Conservation (phyloP, 1,140 invertebrate genomes). For the Drusus annulatus region DNA sequence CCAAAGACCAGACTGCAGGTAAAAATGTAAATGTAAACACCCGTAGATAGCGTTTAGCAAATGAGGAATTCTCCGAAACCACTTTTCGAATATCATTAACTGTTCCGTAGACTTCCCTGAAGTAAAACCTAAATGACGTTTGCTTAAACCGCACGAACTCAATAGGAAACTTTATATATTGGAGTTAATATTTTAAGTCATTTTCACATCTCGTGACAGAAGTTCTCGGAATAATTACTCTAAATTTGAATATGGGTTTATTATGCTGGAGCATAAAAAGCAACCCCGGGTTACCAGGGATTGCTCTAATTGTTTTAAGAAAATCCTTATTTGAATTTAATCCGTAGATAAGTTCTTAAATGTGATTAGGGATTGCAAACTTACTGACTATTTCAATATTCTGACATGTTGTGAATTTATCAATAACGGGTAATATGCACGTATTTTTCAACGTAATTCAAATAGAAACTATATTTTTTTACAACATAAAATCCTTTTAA, state of each 20-base stretch:
- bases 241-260: not conserved
- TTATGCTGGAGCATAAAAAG: not conserved
- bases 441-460: too few relatives aligned
- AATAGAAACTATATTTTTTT: too few relatives aligned
- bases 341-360: too few relatives aligned
- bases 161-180: constrained; percentile 13
- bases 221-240: constrained; percentile 7
- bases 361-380: too few relatives aligned
- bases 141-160: constrained; percentile 9
- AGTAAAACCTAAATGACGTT: constrained; percentile 14
- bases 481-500: too few relatives aligned
- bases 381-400: too few relatives aligned
- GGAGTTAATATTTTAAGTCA: constrained; percentile 17
- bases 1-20: too few relatives aligned
- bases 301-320: too few relatives aligned
- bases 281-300: not conserved
- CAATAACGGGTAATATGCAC: too few relatives aligned
- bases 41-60: not conserved
- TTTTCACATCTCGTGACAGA: not conserved
- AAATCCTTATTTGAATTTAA: too few relatives aligned
- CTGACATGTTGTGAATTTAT: too few relatives aligned
- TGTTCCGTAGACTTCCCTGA: constrained; percentile 6
- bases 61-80: not conserved
- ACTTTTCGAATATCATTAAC: constrained; percentile 14
- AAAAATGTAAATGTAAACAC: too few relatives aligned